Percentiles rank a stretch among this genome's conserved stretches.
Evolutionary conservation across 2,113 vertebrate genomes (phyloP).

Genomic region (Myiopsitta monachus): DNA sequence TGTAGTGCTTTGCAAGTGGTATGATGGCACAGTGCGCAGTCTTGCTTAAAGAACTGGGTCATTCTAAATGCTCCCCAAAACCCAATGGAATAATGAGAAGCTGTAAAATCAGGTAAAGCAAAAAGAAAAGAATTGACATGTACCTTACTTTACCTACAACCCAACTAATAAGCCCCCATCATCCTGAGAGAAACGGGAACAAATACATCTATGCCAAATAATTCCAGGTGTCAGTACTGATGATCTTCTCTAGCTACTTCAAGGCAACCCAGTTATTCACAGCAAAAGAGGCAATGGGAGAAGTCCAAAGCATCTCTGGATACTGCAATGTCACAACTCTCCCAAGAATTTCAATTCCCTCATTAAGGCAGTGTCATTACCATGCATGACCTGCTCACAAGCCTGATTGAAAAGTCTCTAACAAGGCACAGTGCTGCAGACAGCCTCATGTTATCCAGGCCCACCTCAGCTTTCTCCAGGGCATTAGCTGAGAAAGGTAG

Average conservation of each 20-base stretch:
- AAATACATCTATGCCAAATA: not conserved
- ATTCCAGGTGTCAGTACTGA: not conserved
- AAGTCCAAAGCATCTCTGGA: not conserved
- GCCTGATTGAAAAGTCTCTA: conserved; percentile 26
- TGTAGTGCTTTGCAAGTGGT: not conserved
- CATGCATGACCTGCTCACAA: not conserved
- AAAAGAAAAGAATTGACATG: not conserved
- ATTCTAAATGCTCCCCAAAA: not conserved
- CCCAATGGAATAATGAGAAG: not conserved
- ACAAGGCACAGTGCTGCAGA: not conserved
- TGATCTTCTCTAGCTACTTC: not conserved
- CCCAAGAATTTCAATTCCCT: not conserved
- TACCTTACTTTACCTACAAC: not conserved
- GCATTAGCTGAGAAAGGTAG: not conserved
- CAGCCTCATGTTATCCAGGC: not conserved
- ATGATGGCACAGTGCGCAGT: not conserved
- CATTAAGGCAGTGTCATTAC: conserved; percentile 26
- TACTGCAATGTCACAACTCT: not conserved
- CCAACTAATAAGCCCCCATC: not conserved
- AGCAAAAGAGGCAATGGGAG: not conserved
- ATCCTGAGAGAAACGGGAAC: not conserved
- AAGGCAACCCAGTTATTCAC: not conserved
- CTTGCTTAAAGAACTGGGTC: not conserved
- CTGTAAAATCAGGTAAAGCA: not conserved
- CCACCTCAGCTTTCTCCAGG: not conserved